Base-by-base conservation (phyloP, 2,888 invertebrate genomes). In the Tenthredo distinguenda region DNA sequence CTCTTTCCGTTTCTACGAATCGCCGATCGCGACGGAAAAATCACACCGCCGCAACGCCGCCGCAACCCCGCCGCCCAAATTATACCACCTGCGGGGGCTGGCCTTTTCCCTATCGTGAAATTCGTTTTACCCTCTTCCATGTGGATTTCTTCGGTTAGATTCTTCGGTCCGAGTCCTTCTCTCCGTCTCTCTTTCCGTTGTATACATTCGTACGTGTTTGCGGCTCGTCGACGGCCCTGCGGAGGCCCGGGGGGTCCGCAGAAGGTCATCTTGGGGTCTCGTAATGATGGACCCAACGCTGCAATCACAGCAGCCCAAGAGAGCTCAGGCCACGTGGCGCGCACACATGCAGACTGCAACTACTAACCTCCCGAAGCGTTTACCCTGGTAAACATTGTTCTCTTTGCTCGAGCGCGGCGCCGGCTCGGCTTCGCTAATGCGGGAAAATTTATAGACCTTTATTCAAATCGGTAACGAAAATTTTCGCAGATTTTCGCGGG, bases 291-390 rank as follows among this genome's bases (percentile, higher is more conserved):
- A 88, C 88, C 81, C 88, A 92, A 92, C 92, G 91, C 91, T 91
- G 89, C 91, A 92, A 92, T 92, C 92, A 92, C 92, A 91, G 90
- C 90, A 92, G 90, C 90, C 58, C 81, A 40, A 62, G 77, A 77
- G 91, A 77, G 91, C 91, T 90, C 92, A 92, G 90, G 92, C 92
- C 92, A 92, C 92, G 92, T 92, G 92, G 91, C 91, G 89, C 89
- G 86, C 89, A 86, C 87, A 87, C 87, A 88, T 85, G 55, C 55
- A 55, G 55, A 87, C 87, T 86, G 87, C 86, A 86, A 86, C 86
- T 86, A 87, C 86, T 86, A 86, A 71, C 83, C 40, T 85, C 77
- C 72, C 86, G 86, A 77, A 86, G 86, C 85, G 85, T 76, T 76
- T 87, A 87, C 72, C 79, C 82, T 77, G 83, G 84, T 58, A 84